Evolutionary conservation across 1,140 invertebrate species (phyloP).

Genomic region (Aleiodes sp.): DNA sequence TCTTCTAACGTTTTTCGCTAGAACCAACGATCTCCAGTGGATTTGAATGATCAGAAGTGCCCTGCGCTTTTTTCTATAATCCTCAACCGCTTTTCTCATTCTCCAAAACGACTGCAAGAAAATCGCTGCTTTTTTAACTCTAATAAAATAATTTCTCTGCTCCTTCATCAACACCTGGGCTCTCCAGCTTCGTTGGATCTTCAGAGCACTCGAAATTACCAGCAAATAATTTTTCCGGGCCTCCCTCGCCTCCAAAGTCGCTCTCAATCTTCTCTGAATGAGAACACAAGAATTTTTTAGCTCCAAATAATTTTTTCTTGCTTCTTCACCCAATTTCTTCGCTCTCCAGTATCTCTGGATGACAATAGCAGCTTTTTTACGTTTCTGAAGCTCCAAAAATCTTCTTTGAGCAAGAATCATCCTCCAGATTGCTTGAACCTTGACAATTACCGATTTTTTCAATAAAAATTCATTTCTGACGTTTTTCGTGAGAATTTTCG

Average conservation of each 20-base stretch:
- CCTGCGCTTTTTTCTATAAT: too few species aligned
- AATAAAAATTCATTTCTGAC: conserved; percentile 44
- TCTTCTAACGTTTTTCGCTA: too few species aligned
- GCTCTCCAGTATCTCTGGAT: conserved; percentile 50
- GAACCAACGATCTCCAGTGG: too few species aligned
- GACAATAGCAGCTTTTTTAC: conserved; percentile 34
- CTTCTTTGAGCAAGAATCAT: conserved; percentile 36
- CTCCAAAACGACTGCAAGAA: too few species aligned
- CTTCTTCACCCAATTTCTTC: conserved; percentile 18
- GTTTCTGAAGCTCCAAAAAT: conserved; percentile 21
- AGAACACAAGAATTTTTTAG: conserved; percentile 31
- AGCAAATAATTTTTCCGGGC: conserved; percentile 35
- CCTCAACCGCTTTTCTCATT: too few species aligned
- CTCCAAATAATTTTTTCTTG: conserved; percentile 30
- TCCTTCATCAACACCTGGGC: too few species aligned
- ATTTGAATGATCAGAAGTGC: background rate
- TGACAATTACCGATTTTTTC: conserved; percentile 41
- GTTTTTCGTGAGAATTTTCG: conserved; percentile 41
- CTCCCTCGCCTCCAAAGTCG: conserved; percentile 13
- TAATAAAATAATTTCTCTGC: too few species aligned
- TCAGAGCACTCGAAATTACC: too few species aligned
- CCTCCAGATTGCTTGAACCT: conserved; percentile 53
- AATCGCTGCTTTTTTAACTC: too few species aligned
- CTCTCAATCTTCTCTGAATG: conserved; percentile 42
- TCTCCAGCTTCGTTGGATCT: too few species aligned